Conservation (phyloP, 2,113 vertebrate genomes). For the Erpornis zantholeuca region DNA sequence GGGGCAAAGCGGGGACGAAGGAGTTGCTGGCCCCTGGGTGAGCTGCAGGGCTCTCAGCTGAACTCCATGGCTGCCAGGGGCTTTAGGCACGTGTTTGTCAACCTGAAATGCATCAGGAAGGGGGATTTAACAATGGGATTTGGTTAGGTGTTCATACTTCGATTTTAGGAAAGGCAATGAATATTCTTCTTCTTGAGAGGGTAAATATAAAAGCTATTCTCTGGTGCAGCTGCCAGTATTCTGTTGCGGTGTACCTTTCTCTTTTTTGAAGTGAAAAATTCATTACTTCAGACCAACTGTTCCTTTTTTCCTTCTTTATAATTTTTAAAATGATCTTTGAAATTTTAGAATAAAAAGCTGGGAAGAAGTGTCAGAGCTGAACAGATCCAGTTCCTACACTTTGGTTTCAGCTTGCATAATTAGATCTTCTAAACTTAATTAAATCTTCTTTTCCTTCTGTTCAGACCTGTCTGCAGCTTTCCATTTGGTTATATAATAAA, state of each 20-base stretch:
- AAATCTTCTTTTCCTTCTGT: constrained; percentile 38
- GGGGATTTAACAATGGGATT: background rate
- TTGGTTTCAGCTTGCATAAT: constrained; percentile 35
- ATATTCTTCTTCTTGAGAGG: background rate
- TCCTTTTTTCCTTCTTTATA: background rate
- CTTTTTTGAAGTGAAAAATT: constrained; percentile 4
- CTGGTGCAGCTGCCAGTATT: background rate
- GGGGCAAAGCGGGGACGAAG: too few relatives aligned
- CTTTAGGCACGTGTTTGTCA: background rate
- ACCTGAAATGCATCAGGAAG: background rate
- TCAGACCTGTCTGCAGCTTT: constrained; percentile 33
- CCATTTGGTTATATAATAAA: constrained; percentile 45
- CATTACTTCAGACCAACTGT: background rate
- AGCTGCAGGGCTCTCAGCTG: background rate
- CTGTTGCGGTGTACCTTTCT: background rate
- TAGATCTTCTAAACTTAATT: constrained; percentile 51
- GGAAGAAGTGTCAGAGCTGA: constrained; percentile 14
- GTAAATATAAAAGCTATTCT: background rate
- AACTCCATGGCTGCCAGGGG: background rate
- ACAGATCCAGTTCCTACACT: background rate
- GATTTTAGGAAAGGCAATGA: background rate
- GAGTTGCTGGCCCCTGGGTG: fast-evolving
- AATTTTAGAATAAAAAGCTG: constrained; percentile 25
- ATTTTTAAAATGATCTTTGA: background rate
- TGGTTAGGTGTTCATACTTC: background rate